Evolutionary conservation across 1,140 invertebrate species (phyloP), one percentile per base, ranked within the genome.

Genomic region (Heliothis subflexa): DNA sequence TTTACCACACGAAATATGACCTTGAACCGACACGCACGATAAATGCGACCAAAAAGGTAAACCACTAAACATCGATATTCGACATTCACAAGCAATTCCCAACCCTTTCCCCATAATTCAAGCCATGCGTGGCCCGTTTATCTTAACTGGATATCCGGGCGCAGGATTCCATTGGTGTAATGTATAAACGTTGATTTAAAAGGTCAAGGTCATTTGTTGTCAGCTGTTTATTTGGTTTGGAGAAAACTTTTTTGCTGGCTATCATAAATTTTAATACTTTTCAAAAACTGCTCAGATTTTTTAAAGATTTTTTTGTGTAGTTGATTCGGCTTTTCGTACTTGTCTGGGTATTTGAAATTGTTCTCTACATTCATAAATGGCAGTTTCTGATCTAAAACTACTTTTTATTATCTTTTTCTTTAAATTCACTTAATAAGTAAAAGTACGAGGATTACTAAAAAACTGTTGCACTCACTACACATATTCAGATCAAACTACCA

Each of bases 61-160:
- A 70, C 66, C 66, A 18, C 66, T 14, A 16, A 21, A 14, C 66
- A 70, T 70, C 50, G 66, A 50, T 70, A 70, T 70, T 70, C 66
- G 50, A 49, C 50, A 70, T 49, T 25, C 18, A 18, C 45, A 25
- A 50, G 66, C 50, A 28, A 70, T 52, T 28, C 16, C 21, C 66
- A 52, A 49, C 47, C 66, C 66, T 52, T 70, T 49, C 13, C 66
- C 62, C 62, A 28, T n/a, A 50, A 70, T 25, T 49, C 47, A 28
- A 12, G 40, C 9, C 47, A 14, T 70, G 62, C 66, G 64, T 68
- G 66, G 50, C 66, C 66, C 66, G 66, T 28, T 70, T 25, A 25
- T 21, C 47, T 70, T 10, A 28, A 25, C 18, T 9, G 21, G 47
- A 9, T 70, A 49, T 50, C 47, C 45, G 66, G 47, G 47, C n/a